phyloP scores from a whole-genome alignment of 2,888 invertebrate species.

The Strigamia crassipes region DNA sequence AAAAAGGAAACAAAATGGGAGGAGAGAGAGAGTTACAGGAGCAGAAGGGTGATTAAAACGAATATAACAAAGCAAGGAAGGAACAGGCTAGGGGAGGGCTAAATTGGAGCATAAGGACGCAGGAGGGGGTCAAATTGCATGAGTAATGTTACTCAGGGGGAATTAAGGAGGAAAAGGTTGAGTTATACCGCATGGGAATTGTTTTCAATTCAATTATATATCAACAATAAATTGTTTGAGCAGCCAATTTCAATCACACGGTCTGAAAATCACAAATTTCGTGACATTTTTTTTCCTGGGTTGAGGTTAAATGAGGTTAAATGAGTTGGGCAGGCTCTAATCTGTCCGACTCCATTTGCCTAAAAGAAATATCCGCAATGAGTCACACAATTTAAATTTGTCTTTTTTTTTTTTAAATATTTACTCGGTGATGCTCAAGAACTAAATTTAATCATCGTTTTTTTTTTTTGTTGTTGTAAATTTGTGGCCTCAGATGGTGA shows the following conservation, averaged over 20 bases:
- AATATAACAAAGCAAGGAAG: conserved; percentile 25
- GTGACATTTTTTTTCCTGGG: too few species aligned
- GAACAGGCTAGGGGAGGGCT: conserved; percentile 46
- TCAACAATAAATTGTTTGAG: neutral
- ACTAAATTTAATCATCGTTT: too few species aligned
- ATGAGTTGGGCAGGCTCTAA: too few species aligned
- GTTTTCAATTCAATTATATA: neutral
- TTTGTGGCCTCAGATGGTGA: too few species aligned
- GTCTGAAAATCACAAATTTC: neutral
- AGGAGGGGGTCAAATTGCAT: conserved; percentile 51
- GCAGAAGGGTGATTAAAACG: conserved; percentile 49
- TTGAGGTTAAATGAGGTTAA: too few species aligned
- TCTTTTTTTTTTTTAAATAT: too few species aligned
- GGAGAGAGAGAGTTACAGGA: conserved; percentile 47
- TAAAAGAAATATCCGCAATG: too few species aligned
- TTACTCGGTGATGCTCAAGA: too few species aligned
- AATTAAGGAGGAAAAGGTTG: conserved; percentile 46
- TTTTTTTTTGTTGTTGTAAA: too few species aligned
- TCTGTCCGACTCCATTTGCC: too few species aligned
- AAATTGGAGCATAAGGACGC: conserved; percentile 48
- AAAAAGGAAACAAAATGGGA: conserved; percentile 50
- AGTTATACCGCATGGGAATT: conserved; percentile 46
- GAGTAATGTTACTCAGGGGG: conserved; percentile 55
- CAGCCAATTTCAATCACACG: neutral
- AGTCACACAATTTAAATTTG: too few species aligned